phyloP scores from a whole-genome alignment of 2,113 vertebrate genomes.

The Cottus gobio region DNA sequence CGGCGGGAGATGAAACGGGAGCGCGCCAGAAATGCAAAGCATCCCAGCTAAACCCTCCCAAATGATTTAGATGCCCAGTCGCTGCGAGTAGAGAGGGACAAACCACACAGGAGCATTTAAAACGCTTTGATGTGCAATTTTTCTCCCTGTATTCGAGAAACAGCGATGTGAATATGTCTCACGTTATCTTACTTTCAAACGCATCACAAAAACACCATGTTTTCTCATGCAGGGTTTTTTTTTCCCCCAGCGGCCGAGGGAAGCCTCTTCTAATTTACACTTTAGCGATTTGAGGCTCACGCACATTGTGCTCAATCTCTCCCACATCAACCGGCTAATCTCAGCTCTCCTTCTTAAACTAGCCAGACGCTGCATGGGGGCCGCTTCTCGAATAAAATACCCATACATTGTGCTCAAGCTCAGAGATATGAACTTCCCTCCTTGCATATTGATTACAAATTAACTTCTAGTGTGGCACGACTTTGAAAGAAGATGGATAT shows the following conservation, averaged over 20 bases:
- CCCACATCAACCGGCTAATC: conserved; percentile 14
- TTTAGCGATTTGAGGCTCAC: not conserved
- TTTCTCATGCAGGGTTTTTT: conserved; percentile 18
- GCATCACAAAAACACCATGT: not conserved
- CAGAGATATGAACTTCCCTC: not conserved
- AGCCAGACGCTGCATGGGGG: not conserved
- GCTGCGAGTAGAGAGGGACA: not conserved
- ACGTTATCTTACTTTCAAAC: conserved; percentile 23
- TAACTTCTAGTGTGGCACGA: not conserved
- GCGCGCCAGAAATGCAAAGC: conserved; percentile 42
- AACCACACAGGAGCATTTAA: conserved; percentile 34
- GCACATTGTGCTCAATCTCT: not conserved
- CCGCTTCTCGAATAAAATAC: conserved; percentile 10
- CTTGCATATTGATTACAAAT: conserved; percentile 22
- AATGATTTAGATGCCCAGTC: conserved; percentile 40
- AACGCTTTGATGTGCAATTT: conserved; percentile 45
- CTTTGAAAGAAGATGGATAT: conserved; percentile 11
- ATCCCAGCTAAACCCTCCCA: conserved; percentile 44
- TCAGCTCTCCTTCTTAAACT: not conserved
- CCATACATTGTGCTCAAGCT: not conserved
- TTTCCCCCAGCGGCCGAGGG: not conserved
- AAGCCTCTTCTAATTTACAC: conserved; percentile 16
- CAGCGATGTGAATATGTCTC: conserved; percentile 30
- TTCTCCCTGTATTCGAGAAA: conserved; percentile 15
- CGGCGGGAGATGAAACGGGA: conserved; percentile 53